These are phyloP conservation scores for Trissolcus brochymenae DNA, from an alignment of 2,888 invertebrate species.

Conservation along the genomic window DNA sequence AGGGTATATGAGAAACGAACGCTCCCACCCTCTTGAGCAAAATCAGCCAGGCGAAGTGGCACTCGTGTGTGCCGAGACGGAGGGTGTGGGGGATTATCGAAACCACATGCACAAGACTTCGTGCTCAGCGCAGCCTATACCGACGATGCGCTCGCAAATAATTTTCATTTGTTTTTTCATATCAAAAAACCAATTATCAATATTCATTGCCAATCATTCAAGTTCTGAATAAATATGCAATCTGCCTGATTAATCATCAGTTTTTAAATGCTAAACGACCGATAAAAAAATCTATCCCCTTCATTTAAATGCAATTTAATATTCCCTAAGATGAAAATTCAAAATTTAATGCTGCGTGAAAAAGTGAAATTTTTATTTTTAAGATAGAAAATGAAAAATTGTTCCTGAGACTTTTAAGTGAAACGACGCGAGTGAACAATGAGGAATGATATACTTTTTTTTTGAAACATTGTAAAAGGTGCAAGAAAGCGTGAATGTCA, in stretches of 20 bases:
- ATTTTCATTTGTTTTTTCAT: conserved; percentile 15
- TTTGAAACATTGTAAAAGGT: no score
- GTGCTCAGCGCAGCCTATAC: conserved; percentile 36
- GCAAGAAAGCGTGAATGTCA: no score
- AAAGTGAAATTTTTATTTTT: neutral
- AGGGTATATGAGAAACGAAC: conserved; percentile 47
- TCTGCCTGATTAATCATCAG: no score
- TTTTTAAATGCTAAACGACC: no score
- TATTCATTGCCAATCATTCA: no score
- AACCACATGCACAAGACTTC: conserved; percentile 54
- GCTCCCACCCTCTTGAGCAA: conserved; percentile 52
- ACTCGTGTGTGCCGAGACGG: conserved; percentile 53
- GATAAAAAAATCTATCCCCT: no score
- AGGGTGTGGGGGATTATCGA: conserved; percentile 54
- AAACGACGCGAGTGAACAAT: no score
- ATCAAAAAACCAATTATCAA: neutral
- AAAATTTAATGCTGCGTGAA: no score
- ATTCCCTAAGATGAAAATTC: no score
- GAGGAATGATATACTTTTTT: no score
- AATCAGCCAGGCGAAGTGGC: conserved; percentile 57
- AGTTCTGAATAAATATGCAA: no score
- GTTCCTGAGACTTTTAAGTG: conserved; percentile 13
- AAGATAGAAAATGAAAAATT: conserved; percentile 16
- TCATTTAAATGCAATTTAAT: no score
- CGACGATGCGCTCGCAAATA: conserved; percentile 13